Evolutionary conservation across 2,888 invertebrate genomes (phyloP).

Genomic region (Tetanocera ferruginea): DNA sequence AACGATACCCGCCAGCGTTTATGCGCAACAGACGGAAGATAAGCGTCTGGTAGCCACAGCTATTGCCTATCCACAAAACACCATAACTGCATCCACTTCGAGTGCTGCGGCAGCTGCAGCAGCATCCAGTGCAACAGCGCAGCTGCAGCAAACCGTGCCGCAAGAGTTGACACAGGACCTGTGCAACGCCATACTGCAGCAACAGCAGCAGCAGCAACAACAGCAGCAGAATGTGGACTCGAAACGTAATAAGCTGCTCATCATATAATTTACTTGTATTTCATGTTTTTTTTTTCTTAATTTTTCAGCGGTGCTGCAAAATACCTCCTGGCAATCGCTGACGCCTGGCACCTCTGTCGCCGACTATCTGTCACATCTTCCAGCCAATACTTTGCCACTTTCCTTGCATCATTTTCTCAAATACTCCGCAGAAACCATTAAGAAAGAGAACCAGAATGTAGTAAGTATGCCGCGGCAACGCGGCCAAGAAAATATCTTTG

Average conservation of each 20-base stretch:
- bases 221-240: conserved; percentile 66
- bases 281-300: not conserved
- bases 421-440: conserved; percentile 83
- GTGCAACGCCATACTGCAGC: conserved; percentile 68
- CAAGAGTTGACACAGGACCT: conserved; percentile 69
- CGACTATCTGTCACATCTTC: conserved; percentile 85
- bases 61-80: conserved; percentile 62
- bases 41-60: conserved; percentile 60
- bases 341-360: conserved; percentile 85
- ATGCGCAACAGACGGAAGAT: conserved; percentile 58
- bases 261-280: not conserved
- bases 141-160: conserved; percentile 63
- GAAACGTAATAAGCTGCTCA: conserved; percentile 58
- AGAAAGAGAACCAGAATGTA: conserved; percentile 77
- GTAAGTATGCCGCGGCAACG: conserved; percentile 53
- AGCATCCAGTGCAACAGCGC: conserved; percentile 48
- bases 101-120: conserved; percentile 51
- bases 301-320: conserved; percentile 64
- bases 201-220: conserved; percentile 66
- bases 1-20: conserved; percentile 57
- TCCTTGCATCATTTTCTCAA: conserved; percentile 87
- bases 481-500: not conserved
- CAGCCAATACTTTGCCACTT: conserved; percentile 80
- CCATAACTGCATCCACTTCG: conserved; percentile 55
- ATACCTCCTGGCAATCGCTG: conserved; percentile 70